Evolutionary conservation across 2,888 invertebrate species (phyloP), one percentile per base, ranked within the genome.

Genomic region (Deilephila elpenor): DNA sequence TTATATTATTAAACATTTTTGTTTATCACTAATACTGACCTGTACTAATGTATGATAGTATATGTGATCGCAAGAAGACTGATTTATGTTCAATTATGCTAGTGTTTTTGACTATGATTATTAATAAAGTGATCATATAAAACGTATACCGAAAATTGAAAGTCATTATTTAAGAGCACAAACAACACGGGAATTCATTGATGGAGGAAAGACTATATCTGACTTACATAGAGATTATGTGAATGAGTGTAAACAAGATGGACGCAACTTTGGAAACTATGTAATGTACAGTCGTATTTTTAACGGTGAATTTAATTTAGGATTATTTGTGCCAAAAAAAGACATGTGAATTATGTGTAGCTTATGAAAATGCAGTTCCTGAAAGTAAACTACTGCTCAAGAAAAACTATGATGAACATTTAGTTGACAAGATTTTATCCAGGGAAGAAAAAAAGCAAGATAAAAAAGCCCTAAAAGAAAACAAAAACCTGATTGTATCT

Each of bases 71-170:
- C 62, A 62, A 62, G 62, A 62, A 62, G 34, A 62, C 29, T 62
- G 62, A 62, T 62, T 62, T 62, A 32, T 62, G 62, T 62, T 62
- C 62, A 62, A 34, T 62, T 62, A 34, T 62, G 62, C 62, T 62
- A 62, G 62, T 62, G 34, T 62, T 32, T 62, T 62, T 62, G 62
- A 62, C 62, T 62, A 62, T 62, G 34, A 34, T 62, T 62, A 62
- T 62, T 61, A 32, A 61, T 61, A 61, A 32, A 61, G 29, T 61
- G 32, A 29, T 61, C 62, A 70, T 62, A 74, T 74, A 70, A 72
- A 74, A 20, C 20, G 29, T 6, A 74, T 74, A 70, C 74, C 74
- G 25, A 59, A 25, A 51, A 74, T 74, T n/a, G 74, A 72, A 61
- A 70, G 64, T 19, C 71, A 74, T 59, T 74, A 74, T 34, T 59